These are phyloP conservation scores for Diloba caeruleocephala DNA, from an alignment of 2,888 invertebrate genomes.

Conservation along the genomic window DNA sequence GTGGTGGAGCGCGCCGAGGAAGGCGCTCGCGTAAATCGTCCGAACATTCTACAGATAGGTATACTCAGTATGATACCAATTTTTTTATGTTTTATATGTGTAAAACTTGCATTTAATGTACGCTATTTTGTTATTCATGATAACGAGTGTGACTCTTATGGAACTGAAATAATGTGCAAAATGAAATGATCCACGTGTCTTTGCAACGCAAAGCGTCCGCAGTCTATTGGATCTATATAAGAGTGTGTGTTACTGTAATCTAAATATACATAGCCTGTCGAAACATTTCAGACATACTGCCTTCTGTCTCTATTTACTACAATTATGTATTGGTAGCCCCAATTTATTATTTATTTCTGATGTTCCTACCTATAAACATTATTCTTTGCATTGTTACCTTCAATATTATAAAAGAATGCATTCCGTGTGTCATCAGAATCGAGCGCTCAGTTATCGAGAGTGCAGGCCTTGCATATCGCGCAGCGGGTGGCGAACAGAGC, in stretches of 20 bases:
- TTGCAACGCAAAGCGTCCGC: no score
- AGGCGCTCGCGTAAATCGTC: conserved; percentile 92
- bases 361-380: background rate
- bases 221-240: no score
- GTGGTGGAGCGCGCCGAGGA: conserved; percentile 78
- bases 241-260: no score
- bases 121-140: no score
- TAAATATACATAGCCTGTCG: no score
- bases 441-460: conserved; percentile 83
- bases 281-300: no score
- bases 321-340: no score
- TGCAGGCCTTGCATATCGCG: conserved; percentile 79
- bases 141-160: no score
- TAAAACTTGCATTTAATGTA: background rate
- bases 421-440: conserved; percentile 65
- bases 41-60: conserved; percentile 92
- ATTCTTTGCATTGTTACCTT: background rate
- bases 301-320: no score
- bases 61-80: conserved; percentile 38
- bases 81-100: conserved; percentile 1
- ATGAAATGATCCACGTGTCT: no score
- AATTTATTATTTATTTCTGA: background rate
- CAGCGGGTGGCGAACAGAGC: conserved; percentile 75
- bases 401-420: conserved; percentile 19
- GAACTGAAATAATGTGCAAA: no score